Evolutionary conservation across 1,140 invertebrate species (phyloP).

Genomic region (Trypoxylus dichotomus): DNA sequence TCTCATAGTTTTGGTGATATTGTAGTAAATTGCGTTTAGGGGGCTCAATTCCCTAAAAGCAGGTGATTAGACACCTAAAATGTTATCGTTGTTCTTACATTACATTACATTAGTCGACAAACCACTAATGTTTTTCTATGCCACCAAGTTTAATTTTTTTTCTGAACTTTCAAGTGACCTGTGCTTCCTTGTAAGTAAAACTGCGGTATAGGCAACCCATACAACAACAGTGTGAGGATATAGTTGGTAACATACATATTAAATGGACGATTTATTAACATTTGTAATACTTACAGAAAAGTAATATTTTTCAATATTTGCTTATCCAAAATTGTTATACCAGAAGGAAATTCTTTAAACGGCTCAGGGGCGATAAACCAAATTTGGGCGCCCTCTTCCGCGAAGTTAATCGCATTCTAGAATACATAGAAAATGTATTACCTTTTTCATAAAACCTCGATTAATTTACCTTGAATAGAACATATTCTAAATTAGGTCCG

Average conservation of each 20-base stretch:
- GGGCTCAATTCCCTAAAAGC: too few species aligned
- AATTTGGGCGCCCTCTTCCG: constrained; percentile 4
- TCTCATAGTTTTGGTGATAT: too few species aligned
- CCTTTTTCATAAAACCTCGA: neutral
- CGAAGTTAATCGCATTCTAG: constrained; percentile 16
- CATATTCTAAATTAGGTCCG: constrained; percentile 1
- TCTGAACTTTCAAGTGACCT: too few species aligned
- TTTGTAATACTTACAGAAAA: neutral
- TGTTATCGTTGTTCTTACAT: too few species aligned
- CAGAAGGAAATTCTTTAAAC: neutral
- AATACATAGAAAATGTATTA: neutral
- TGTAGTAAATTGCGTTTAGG: too few species aligned
- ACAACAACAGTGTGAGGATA: neutral
- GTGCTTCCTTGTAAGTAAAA: too few species aligned
- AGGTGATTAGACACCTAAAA: too few species aligned
- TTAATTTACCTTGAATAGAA: constrained; percentile 19
- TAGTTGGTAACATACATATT: too few species aligned
- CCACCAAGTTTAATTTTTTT: too few species aligned
- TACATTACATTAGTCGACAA: too few species aligned
- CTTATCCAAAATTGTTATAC: neutral
- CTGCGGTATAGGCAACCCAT: neutral
- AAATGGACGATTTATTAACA: too few species aligned
- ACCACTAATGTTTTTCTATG: too few species aligned
- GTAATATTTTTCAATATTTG: constrained; percentile 13
- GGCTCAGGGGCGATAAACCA: constrained; percentile 25